Conservation (phyloP, 2,113 vertebrate species). For the Sialia sialis region DNA sequence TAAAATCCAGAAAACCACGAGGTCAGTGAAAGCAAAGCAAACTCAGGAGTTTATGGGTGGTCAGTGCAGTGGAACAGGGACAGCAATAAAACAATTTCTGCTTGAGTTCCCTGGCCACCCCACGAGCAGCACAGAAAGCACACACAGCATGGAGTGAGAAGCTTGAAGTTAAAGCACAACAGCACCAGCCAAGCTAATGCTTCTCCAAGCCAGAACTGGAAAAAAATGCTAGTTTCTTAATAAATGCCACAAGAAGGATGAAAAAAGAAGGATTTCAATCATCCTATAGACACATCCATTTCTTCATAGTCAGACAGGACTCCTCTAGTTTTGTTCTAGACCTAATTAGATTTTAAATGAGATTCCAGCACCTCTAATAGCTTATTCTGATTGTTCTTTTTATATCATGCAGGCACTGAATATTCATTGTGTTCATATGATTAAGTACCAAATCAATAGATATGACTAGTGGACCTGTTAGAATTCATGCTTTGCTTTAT, state of each 20-base stretch:
- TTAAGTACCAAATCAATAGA: conserved; percentile 73
- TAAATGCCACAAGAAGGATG: neutral
- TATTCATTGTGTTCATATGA: conserved; percentile 72
- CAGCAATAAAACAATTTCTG: neutral
- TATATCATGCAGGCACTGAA: conserved; percentile 72
- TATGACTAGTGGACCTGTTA: conserved; percentile 50
- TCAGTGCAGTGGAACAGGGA: neutral
- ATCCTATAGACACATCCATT: conserved; percentile 56
- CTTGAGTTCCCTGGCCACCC: neutral
- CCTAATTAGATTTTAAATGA: conserved; percentile 80
- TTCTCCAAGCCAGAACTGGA: neutral
- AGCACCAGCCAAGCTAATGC: neutral
- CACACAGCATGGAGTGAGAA: neutral
- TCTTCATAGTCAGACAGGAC: conserved; percentile 54
- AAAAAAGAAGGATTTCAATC: conserved; percentile 42
- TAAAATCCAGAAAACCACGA: neutral
- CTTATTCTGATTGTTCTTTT: conserved; percentile 81
- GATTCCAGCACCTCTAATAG: conserved; percentile 76
- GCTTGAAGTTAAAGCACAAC: neutral
- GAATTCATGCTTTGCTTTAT: conserved; percentile 55
- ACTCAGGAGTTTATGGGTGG: neutral
- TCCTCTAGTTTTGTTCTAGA: conserved; percentile 70
- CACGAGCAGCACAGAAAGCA: neutral
- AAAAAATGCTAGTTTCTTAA: neutral
- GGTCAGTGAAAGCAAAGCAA: neutral